Percentiles rank a stretch among this genome's conserved stretches.
These are phyloP conservation scores for Mallotus villosus DNA, from an alignment of 2,797 vertebrate species.

Conservation along the genomic window DNA sequence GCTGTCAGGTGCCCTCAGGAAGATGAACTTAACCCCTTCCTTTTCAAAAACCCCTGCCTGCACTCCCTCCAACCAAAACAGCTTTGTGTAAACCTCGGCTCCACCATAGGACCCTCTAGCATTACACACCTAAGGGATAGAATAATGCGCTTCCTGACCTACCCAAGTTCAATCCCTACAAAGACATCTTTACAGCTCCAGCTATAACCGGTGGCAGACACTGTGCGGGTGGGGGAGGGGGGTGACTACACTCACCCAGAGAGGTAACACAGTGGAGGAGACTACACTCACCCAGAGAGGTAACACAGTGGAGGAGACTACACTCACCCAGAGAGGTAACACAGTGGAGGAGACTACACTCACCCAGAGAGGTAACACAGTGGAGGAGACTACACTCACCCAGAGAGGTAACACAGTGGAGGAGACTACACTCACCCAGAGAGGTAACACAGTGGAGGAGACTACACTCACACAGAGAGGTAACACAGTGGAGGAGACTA, in stretches of 20 bases:
- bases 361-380: not conserved
- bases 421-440: not conserved
- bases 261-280: not conserved
- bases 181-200: not conserved
- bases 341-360: not conserved
- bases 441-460: not conserved
- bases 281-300: not conserved
- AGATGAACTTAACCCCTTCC: not conserved
- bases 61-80: constrained; percentile 19
- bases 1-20: constrained; percentile 46
- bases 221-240: not conserved
- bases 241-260: not conserved
- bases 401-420: too few relatives aligned
- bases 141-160: constrained; percentile 12
- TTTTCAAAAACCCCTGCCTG: constrained; percentile 22
- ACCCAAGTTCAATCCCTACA: constrained; percentile 22
- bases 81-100: constrained; percentile 25
- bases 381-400: too few relatives aligned
- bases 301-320: not conserved
- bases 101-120: not conserved
- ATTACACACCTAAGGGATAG: not conserved
- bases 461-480: not conserved
- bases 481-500: not conserved
- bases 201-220: not conserved
- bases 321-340: not conserved